Conservation (phyloP, 2,113 vertebrate species). For the Vulpes vulpes region DNA sequence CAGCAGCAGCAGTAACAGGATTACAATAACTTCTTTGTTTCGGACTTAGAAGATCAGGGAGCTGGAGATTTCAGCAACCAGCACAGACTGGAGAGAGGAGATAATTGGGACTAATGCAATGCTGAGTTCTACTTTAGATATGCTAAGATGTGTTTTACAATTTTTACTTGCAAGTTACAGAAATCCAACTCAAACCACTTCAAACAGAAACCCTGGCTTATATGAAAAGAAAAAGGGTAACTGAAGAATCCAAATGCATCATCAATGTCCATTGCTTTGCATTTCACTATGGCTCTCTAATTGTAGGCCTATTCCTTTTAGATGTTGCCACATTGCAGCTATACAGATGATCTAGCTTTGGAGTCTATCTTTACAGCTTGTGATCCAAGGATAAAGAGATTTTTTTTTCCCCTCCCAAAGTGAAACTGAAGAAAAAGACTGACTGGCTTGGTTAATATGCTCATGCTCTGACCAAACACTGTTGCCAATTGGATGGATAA, state of each 20-base stretch:
- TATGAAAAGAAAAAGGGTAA: not conserved
- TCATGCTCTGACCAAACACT: not conserved
- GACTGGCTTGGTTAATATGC: not conserved
- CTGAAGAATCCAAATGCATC: not conserved
- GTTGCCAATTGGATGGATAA: not conserved
- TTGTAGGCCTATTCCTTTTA: not conserved
- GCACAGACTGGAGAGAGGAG: not conserved
- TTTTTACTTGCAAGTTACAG: not conserved
- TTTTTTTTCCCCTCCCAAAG: not conserved
- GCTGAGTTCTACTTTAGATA: not conserved
- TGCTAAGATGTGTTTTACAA: not conserved
- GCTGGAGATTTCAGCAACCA: not conserved
- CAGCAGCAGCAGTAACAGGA: not conserved
- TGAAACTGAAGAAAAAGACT: not conserved
- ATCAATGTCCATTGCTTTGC: not conserved
- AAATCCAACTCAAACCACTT: not conserved
- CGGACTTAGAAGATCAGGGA: not conserved
- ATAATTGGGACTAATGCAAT: not conserved
- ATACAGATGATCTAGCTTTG: not conserved
- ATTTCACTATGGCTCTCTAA: not conserved
- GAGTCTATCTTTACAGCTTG: not conserved
- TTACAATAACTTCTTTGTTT: not conserved
- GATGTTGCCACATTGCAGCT: not conserved
- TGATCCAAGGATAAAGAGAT: not conserved
- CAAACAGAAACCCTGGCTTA: not conserved